Evolutionary conservation across 2,888 invertebrate species (phyloP).

Genomic region (Fragum fragum): DNA sequence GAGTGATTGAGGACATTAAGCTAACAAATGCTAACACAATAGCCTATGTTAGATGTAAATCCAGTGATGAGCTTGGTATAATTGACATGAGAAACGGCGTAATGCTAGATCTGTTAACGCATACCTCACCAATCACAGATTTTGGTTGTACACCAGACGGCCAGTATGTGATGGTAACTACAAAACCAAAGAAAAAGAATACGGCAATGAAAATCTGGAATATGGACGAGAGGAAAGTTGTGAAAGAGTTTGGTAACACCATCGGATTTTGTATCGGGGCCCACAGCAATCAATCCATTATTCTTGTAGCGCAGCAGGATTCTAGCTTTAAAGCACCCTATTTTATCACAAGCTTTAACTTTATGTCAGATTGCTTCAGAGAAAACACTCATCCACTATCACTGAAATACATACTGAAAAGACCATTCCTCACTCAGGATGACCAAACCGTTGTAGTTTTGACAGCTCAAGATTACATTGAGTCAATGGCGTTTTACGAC

Average conservation of each 20-base stretch:
- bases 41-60: conserved; percentile 80
- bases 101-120: conserved; percentile 85
- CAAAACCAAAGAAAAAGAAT: conserved; percentile 73
- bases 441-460: conserved; percentile 83
- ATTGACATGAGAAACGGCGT: conserved; percentile 83
- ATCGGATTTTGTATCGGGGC: conserved; percentile 79
- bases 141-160: conserved; percentile 82
- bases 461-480: conserved; percentile 80
- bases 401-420: conserved; percentile 75
- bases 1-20: conserved; percentile 78
- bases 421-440: conserved; percentile 82
- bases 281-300: conserved; percentile 67
- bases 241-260: conserved; percentile 83
- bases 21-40: conserved; percentile 75
- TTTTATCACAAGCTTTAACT: conserved; percentile 76
- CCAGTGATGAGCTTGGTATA: conserved; percentile 85
- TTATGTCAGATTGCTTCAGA: conserved; percentile 69
- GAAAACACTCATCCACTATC: conserved; percentile 74
- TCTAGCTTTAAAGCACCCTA: conserved; percentile 76
- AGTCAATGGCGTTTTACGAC: conserved; percentile 71
- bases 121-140: conserved; percentile 79
- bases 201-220: conserved; percentile 84
- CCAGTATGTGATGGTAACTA: conserved; percentile 80
- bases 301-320: conserved; percentile 78
- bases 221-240: conserved; percentile 78